A percentile compares a stretch with the other conserved stretches of the same genome.
These are phyloP conservation scores for Teleogryllus oceanicus DNA, from an alignment of 2,888 invertebrate species.

Conservation along the genomic window DNA sequence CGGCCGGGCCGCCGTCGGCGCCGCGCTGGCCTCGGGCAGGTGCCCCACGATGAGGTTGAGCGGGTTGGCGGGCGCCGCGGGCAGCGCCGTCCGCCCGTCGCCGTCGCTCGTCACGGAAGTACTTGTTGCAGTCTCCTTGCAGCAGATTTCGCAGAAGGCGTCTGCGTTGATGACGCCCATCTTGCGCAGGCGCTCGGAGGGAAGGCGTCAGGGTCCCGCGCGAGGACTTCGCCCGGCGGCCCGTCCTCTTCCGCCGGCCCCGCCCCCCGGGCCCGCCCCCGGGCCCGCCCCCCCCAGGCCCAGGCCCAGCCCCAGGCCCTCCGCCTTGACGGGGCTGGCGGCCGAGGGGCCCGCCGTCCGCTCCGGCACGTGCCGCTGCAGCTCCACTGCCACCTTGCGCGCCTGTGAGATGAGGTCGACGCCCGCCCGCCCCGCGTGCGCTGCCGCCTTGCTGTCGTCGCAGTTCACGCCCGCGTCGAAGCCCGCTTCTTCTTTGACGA, in stretches of 20 bases:
- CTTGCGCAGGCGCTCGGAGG: constrained; percentile 68
- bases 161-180: constrained; percentile 81
- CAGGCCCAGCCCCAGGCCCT: background rate
- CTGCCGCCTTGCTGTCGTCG: constrained; percentile 41
- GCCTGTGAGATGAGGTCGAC: constrained; percentile 31
- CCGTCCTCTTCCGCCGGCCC: constrained; percentile 22
- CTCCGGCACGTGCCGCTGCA: too few relatives aligned
- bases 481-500: too few relatives aligned
- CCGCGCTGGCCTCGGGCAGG: constrained; percentile 45
- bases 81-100: constrained; percentile 46
- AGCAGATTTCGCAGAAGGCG: constrained; percentile 90
- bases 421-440: constrained; percentile 39
- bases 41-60: constrained; percentile 68
- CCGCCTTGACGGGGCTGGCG: background rate
- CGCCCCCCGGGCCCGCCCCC: background rate
- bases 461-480: too few relatives aligned
- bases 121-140: constrained; percentile 90
- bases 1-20: constrained; percentile 47
- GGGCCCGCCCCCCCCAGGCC: background rate
- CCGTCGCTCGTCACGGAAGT: constrained; percentile 65
- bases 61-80: constrained; percentile 63
- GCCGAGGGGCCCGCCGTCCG: too few relatives aligned
- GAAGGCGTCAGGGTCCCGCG: constrained; percentile 46
- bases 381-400: constrained; percentile 30
- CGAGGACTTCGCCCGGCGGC: constrained; percentile 20